Conservation (phyloP, 92 coral and sea anemone genomes). For the Parazoanthus atlanticus region DNA sequence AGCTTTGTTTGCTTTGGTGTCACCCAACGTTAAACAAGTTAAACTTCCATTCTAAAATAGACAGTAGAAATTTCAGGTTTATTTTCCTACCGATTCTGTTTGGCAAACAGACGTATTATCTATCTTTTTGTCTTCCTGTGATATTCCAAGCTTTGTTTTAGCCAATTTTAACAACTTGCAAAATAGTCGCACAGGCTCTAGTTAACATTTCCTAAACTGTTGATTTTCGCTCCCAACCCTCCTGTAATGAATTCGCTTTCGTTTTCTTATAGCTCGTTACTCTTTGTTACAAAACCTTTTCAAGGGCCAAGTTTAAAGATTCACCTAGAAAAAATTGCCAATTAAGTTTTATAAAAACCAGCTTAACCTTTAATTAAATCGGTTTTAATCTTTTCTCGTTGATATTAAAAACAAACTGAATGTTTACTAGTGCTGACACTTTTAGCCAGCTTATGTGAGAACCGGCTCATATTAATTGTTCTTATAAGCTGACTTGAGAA, state of each 20-base stretch:
- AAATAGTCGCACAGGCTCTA: neutral
- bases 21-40: conserved; percentile 23
- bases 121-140: neutral
- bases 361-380: conserved; percentile 38
- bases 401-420: conserved; percentile 29
- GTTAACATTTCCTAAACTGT: neutral
- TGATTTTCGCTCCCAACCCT: too few relatives aligned
- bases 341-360: conserved; percentile 25
- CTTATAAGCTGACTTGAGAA: neutral
- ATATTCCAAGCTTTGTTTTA: conserved; percentile 8
- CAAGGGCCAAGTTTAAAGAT: neutral
- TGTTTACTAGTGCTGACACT: conserved; percentile 34
- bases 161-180: neutral
- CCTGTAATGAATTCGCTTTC: neutral
- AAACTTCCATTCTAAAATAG: conserved; percentile 37
- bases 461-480: neutral
- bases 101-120: conserved; percentile 31
- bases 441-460: conserved; percentile 1
- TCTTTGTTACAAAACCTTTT: neutral
- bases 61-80: conserved; percentile 39
- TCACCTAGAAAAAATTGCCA: neutral
- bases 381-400: conserved; percentile 5
- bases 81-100: conserved; percentile 8
- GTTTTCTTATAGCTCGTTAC: neutral
- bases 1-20: conserved; percentile 23